Evolutionary conservation across 2,797 vertebrate genomes (phyloP).

Genomic region (Acipenser transmontanus): DNA sequence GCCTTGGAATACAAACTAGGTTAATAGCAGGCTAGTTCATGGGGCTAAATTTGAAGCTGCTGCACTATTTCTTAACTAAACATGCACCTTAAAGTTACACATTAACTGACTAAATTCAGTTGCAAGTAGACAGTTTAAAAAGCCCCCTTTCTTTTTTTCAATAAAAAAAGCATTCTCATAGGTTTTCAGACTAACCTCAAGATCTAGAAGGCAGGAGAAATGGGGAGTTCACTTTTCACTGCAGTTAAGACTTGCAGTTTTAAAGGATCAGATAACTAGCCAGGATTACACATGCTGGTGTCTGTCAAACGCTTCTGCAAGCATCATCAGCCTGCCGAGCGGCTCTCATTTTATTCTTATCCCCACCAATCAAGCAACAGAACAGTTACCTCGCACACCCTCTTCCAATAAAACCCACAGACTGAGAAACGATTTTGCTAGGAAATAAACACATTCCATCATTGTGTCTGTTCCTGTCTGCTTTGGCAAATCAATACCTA

Average conservation of each 20-base stretch:
- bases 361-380: conserved; percentile 43
- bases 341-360: conserved; percentile 60
- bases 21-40: conserved; percentile 7
- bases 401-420: conserved; percentile 25
- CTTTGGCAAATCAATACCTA: too few relatives aligned
- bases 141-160: too few relatives aligned
- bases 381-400: conserved; percentile 28
- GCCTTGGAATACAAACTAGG: conserved; percentile 19
- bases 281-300: conserved; percentile 78
- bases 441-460: too few relatives aligned
- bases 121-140: too few relatives aligned
- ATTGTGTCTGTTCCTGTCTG: too few relatives aligned
- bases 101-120: too few relatives aligned
- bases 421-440: not conserved
- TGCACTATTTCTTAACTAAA: too few relatives aligned
- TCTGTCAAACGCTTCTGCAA: conserved; percentile 88
- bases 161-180: conserved; percentile 22
- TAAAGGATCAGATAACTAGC: conserved; percentile 78
- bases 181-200: conserved; percentile 57
- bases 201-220: conserved; percentile 59
- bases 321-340: conserved; percentile 66
- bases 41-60: too few relatives aligned
- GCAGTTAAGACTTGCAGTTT: conserved; percentile 65
- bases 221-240: conserved; percentile 68
- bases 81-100: too few relatives aligned